Conservation (phyloP, 2,113 vertebrate genomes). For the Balaeniceps rex region DNA sequence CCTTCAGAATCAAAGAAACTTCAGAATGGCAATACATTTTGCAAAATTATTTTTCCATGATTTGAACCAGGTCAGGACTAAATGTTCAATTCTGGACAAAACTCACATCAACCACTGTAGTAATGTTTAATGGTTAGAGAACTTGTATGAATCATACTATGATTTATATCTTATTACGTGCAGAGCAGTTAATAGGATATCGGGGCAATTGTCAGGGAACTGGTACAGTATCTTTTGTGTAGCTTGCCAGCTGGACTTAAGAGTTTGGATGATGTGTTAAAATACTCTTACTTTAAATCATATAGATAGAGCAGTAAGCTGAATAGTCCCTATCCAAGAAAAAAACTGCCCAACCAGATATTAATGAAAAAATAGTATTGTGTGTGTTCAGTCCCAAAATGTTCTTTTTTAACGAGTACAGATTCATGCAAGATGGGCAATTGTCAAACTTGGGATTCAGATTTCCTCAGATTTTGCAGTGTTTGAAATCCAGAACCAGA, state of each 20-base stretch:
- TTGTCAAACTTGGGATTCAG: not conserved
- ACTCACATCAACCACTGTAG: not conserved
- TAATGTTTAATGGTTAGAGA: not conserved
- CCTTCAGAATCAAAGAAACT: not conserved
- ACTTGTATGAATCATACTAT: not conserved
- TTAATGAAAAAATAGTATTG: not conserved
- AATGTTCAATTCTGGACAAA: not conserved
- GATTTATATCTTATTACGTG: not conserved
- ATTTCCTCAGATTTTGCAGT: not conserved
- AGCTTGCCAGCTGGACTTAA: not conserved
- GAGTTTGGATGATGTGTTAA: not conserved
- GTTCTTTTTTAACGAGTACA: not conserved
- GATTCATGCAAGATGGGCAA: not conserved
- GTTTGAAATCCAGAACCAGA: not conserved
- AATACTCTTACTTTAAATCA: not conserved
- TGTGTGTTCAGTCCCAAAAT: not conserved
- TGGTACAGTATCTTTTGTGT: not conserved
- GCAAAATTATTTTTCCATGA: conserved; percentile 10
- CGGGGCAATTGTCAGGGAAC: not conserved
- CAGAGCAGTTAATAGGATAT: not conserved
- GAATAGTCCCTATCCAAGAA: not conserved
- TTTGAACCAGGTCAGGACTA: not conserved
- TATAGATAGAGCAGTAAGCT: not conserved
- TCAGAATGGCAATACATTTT: not conserved
- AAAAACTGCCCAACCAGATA: not conserved